A percentile compares a stretch with the other conserved stretches of the same genome.
Conservation (phyloP, 2,888 invertebrate genomes). For the Sericinus montela region DNA sequence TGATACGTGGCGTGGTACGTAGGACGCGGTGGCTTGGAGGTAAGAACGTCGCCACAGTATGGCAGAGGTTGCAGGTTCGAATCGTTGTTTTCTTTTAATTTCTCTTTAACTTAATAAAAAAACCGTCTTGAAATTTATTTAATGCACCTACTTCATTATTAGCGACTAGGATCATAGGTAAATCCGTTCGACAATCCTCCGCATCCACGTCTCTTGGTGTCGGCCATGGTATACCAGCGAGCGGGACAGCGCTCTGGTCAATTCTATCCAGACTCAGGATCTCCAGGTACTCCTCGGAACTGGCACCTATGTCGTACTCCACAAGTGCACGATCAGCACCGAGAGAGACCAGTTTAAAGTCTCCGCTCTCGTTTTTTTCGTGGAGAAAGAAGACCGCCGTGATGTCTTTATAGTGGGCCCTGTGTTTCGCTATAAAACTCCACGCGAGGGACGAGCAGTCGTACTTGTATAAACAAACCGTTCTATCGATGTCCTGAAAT, state of each 20-base stretch:
- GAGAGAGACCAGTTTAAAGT: conserved; percentile 76
- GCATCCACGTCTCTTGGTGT: conserved; percentile 38
- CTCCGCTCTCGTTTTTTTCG: conserved; percentile 40
- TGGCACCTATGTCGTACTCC: conserved; percentile 77
- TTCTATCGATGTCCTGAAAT: conserved; percentile 72
- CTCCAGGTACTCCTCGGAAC: conserved; percentile 57
- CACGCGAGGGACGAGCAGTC: conserved; percentile 54
- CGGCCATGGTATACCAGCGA: conserved; percentile 63
- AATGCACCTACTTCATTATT: conserved; percentile 77
- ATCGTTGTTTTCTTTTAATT: too few relatives aligned
- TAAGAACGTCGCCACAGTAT: too few relatives aligned
- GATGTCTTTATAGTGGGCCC: conserved; percentile 80
- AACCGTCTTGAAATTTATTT: too few relatives aligned
- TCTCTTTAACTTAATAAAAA: too few relatives aligned
- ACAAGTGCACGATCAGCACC: conserved; percentile 79
- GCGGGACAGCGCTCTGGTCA: conserved; percentile 82
- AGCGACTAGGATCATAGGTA: conserved; percentile 75
- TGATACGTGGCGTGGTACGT: too few relatives aligned
- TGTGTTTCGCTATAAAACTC: conserved; percentile 79
- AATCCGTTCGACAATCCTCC: conserved; percentile 34
- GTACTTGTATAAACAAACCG: conserved; percentile 73
- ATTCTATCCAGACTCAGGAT: conserved; percentile 75
- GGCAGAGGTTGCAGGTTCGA: too few relatives aligned
- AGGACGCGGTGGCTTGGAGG: too few relatives aligned
- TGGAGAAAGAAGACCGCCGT: conserved; percentile 76